Evolutionary conservation across 2,113 vertebrate genomes (phyloP), one percentile per base, ranked within the genome.

Genomic region (Urocynchramus pylzowi): DNA sequence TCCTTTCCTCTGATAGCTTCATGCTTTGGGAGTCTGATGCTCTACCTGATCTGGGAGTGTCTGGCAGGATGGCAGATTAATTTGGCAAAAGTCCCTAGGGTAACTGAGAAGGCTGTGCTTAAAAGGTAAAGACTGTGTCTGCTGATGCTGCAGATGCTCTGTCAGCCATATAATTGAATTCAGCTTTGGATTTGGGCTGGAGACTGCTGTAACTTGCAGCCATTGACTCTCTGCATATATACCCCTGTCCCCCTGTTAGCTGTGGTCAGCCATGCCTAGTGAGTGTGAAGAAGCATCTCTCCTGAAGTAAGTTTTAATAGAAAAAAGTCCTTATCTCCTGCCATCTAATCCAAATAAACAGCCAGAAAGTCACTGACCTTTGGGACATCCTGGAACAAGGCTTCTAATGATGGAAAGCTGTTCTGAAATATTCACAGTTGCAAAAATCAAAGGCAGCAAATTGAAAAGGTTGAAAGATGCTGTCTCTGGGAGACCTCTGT

Each of bases 41-140:
- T 94, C 21, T 89, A 54, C 92, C 90, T 94, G 95, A 92, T 75
- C 85, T 86, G 79, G 93, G 95, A 95, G 90, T 64, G 79, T 80
- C 83, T 93, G 93, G 88, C 85, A 80, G 63, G 82, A 56, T 80
- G 4, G 2, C 65, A 86, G 44, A 85, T 89, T 67, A 37, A 87
- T 96, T 90, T 94, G 95, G 90, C 95, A 84, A 70, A 22, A 27
- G 33, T 78, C 77, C 2, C 3, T 6, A 22, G 64, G 70, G 93
- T 90, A 83, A 85, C 68, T 67, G 85, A 74, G 91, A 77, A 82
- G 50, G 49, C 65, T 77, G 41, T 92, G 86, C 65, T 87, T 86
- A 60, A 81, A 93, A 90, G 90, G 92, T 75, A 75, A 65, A 89
- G 57, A 26, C 56, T 68, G 52, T 60, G 84, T 63, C 68, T 96